phyloP scores from a whole-genome alignment of 2,888 invertebrate species.

The Heteromyza rotundicornis region DNA sequence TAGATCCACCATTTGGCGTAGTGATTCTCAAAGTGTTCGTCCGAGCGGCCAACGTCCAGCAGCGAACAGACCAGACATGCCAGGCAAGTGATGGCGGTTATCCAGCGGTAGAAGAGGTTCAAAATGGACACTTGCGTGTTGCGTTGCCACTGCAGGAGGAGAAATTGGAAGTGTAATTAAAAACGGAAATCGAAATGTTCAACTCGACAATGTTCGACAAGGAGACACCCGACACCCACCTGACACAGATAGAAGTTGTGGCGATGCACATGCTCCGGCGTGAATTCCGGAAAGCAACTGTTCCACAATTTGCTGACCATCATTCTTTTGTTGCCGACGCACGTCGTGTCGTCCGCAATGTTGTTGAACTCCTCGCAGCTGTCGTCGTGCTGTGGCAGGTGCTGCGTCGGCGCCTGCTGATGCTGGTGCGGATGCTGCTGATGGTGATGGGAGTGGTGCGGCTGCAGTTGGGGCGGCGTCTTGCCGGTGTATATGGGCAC shows the following conservation, averaged over 20 bases:
- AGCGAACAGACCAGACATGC: constrained; percentile 62
- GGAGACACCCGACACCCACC: constrained; percentile 41
- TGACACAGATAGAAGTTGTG: constrained; percentile 63
- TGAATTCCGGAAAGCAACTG: constrained; percentile 62
- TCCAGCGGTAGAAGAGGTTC: constrained; percentile 62
- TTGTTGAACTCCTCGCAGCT: constrained; percentile 57
- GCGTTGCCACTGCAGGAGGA: constrained; percentile 59
- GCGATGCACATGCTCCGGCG: constrained; percentile 61
- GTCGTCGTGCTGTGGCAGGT: constrained; percentile 46
- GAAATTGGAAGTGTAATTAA: constrained; percentile 5
- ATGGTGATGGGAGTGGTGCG: constrained; percentile 25
- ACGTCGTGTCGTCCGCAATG: constrained; percentile 50
- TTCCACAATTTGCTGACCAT: constrained; percentile 64
- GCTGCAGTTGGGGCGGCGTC: constrained; percentile 47
- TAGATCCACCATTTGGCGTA: constrained; percentile 64
- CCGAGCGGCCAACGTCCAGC: constrained; percentile 62
- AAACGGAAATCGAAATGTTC: not conserved
- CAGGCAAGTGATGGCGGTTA: constrained; percentile 62
- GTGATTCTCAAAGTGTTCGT: constrained; percentile 62
- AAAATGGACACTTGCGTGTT: constrained; percentile 63
- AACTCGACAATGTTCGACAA: constrained; percentile 5
- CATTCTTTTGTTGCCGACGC: constrained; percentile 59
- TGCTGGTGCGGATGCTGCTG: constrained; percentile 38
- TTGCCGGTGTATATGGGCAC: constrained; percentile 49
- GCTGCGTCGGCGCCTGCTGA: constrained; percentile 37